These are phyloP conservation scores for Spodoptera exigua DNA, from an alignment of 2,888 invertebrate genomes.

Conservation along the genomic window DNA sequence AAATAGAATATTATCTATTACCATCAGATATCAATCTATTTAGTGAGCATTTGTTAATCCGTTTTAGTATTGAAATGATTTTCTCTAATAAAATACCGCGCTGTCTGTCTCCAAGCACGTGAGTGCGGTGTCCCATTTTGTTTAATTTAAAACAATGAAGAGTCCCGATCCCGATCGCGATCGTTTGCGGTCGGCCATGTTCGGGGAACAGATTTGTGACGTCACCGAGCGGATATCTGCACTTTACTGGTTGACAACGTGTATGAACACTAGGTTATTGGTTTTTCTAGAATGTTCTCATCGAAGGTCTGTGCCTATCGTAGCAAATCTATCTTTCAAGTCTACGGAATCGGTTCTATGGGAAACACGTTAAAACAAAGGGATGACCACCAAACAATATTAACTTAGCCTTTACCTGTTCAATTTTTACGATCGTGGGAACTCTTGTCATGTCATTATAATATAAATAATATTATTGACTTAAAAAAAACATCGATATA, in stretches of 20 bases:
- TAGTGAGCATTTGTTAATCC: too few relatives aligned
- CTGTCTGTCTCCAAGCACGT: too few relatives aligned
- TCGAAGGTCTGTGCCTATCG: neutral
- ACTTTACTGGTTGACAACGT: constrained; percentile 15
- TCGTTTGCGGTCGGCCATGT: constrained; percentile 48
- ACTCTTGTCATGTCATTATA: too few relatives aligned
- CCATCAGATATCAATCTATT: too few relatives aligned
- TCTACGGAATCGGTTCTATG: constrained; percentile 14
- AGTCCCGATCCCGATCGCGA: constrained; percentile 38
- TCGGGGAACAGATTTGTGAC: constrained; percentile 52
- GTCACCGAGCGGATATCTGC: constrained; percentile 34
- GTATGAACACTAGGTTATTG: neutral
- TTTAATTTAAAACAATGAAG: constrained; percentile 71
- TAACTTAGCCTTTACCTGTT: constrained; percentile 2
- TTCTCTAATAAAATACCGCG: too few relatives aligned
- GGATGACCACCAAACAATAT: constrained; percentile 23
- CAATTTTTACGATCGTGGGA: too few relatives aligned
- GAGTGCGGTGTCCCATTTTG: constrained; percentile 55
- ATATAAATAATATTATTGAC: too few relatives aligned
- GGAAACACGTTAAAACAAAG: constrained; percentile 6
- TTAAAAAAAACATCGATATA: too few relatives aligned
- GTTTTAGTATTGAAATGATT: too few relatives aligned
- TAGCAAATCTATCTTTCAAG: neutral
- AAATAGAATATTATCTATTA: too few relatives aligned
- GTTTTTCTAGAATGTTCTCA: constrained; percentile 2